These are phyloP conservation scores for Ligdia adustata DNA, from an alignment of 2,888 invertebrate species.

Conservation along the genomic window DNA sequence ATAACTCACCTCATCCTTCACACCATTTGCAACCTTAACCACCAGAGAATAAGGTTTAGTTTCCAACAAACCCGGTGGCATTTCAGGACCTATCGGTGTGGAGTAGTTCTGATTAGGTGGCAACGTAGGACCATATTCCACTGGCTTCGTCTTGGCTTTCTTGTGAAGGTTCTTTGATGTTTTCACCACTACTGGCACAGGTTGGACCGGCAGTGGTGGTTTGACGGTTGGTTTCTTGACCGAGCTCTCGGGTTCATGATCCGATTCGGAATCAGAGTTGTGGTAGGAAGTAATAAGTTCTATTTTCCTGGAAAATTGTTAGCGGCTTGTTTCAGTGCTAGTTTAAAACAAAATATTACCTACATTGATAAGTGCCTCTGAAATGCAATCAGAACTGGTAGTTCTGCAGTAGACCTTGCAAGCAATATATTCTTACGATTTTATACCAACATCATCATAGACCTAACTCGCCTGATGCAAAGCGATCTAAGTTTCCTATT, in stretches of 20 bases:
- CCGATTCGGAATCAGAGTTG: conserved; percentile 81
- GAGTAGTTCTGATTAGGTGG: conserved; percentile 65
- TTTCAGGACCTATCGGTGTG: conserved; percentile 70
- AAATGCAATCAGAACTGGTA: too few relatives aligned
- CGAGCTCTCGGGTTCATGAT: conserved; percentile 68
- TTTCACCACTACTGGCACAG: conserved; percentile 13
- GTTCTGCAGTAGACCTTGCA: too few relatives aligned
- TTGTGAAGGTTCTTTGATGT: conserved; percentile 45
- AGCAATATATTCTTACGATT: too few relatives aligned
- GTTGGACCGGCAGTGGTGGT: conserved; percentile 33
- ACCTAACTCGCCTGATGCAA: too few relatives aligned
- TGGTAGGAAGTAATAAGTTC: conserved; percentile 83
- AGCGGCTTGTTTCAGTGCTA: too few relatives aligned
- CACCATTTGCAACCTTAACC: conserved; percentile 34
- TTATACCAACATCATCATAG: too few relatives aligned
- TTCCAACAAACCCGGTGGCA: conserved; percentile 53
- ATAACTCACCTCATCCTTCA: conserved; percentile 49
- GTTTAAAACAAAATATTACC: too few relatives aligned
- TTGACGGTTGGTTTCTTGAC: conserved; percentile 35
- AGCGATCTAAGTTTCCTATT: too few relatives aligned
- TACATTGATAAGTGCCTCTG: too few relatives aligned
- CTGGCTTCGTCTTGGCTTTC: conserved; percentile 56
- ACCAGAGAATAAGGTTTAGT: conserved; percentile 42
- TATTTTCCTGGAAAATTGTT: conserved; percentile 79
- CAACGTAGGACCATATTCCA: conserved; percentile 65